Conservation (phyloP, 92 coral and sea anemone species). For the Nematostella vectensis region DNA sequence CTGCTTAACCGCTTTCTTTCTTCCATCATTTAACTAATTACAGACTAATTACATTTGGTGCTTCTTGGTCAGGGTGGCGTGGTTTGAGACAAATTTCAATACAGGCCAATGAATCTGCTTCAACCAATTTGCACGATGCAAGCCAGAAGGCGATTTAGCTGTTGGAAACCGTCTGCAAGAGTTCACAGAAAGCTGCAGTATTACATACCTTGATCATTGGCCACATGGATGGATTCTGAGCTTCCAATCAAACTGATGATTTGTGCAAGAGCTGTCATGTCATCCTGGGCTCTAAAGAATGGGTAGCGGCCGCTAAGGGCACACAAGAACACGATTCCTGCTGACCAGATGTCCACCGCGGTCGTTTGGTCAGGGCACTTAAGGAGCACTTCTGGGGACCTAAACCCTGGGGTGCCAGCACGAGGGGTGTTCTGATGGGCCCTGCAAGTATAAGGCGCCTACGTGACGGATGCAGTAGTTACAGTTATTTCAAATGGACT, state of each 20-base stretch:
- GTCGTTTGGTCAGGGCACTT: constrained; percentile 88
- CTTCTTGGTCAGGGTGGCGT: no score
- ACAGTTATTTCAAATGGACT: no score
- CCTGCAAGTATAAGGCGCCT: constrained; percentile 42
- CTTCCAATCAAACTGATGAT: constrained; percentile 81
- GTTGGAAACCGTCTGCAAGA: no score
- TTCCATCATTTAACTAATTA: no score
- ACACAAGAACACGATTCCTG: constrained; percentile 83
- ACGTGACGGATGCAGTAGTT: no score
- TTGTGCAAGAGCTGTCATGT: constrained; percentile 91
- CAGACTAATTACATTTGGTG: no score
- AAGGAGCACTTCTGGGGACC: constrained; percentile 90
- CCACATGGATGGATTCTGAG: constrained; percentile 31
- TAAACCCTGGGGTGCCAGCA: constrained; percentile 97
- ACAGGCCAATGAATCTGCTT: no score
- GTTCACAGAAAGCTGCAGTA: no score
- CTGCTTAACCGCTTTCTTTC: no score
- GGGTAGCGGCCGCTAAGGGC: constrained; percentile 93
- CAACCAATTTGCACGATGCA: no score
- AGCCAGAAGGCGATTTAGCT: no score
- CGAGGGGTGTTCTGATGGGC: constrained; percentile 91
- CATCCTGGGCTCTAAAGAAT: constrained; percentile 87
- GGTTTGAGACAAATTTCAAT: no score
- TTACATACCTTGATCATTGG: not conserved
- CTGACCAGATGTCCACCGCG: constrained; percentile 97